phyloP scores from a whole-genome alignment of 2,888 invertebrate genomes.

The Ormyrus thymus region DNA sequence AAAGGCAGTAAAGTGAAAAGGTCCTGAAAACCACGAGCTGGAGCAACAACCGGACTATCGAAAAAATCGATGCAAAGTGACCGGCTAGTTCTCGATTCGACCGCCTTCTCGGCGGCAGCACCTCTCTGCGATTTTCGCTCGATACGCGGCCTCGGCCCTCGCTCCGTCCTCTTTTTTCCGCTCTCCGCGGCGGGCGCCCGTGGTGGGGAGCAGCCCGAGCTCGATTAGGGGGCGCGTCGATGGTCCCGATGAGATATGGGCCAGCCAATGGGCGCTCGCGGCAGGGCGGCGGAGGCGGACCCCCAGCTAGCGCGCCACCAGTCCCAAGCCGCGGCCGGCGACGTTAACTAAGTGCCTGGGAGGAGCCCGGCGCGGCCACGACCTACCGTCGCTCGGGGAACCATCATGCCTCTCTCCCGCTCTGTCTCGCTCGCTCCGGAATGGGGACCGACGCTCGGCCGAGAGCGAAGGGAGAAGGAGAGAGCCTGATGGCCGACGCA shows the following conservation, averaged over 20 bases:
- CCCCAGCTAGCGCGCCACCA: slow-evolving; percentile 76
- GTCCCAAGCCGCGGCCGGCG: slow-evolving; percentile 74
- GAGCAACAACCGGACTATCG: slow-evolving; percentile 57
- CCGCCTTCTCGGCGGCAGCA: slow-evolving; percentile 69
- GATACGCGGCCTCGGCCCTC: slow-evolving; percentile 55
- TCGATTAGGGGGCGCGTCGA: slow-evolving; percentile 60
- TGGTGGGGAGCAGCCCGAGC: slow-evolving; percentile 69
- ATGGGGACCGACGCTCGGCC: slow-evolving; percentile 43
- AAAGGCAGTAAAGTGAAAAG: neutral
- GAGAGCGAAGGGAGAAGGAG: neutral
- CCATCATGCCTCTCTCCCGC: slow-evolving; percentile 70
- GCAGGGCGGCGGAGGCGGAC: slow-evolving; percentile 76
- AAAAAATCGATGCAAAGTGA: slow-evolving; percentile 69
- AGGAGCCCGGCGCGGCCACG: slow-evolving; percentile 64
- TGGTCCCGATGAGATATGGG: slow-evolving; percentile 74
- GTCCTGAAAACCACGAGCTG: neutral
- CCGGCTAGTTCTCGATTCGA: slow-evolving; percentile 64
- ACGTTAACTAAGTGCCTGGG: slow-evolving; percentile 78
- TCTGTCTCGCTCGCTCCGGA: slow-evolving; percentile 60
- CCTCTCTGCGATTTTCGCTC: slow-evolving; percentile 67
- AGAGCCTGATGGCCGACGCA: slow-evolving; percentile 52
- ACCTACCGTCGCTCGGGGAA: slow-evolving; percentile 60
- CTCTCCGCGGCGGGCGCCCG: slow-evolving; percentile 33
- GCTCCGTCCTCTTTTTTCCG: slow-evolving; percentile 56
- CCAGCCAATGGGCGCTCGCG: slow-evolving; percentile 75